Evolutionary conservation across 1,140 invertebrate genomes (phyloP), one percentile per base, ranked within the genome.

Genomic region (Heterodera carotae): DNA sequence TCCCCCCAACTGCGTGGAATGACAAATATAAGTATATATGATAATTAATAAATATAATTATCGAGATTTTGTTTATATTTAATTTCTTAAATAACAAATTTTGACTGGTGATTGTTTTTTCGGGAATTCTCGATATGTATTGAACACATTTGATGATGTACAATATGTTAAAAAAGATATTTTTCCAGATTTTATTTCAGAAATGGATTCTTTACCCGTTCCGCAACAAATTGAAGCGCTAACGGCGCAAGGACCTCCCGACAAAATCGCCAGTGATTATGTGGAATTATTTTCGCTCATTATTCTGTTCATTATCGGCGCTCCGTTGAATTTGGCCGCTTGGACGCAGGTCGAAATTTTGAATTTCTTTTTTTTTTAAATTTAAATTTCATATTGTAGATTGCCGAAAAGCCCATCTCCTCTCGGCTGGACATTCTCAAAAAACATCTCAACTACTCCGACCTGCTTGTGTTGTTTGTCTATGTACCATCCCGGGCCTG

Each of bases 341-440:
- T 86, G 86, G 78, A 86, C 85, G 31, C 86, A 87, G 74, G 85
- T 85, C 25, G 15, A 69, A 60, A 56, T 56, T 8, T 29, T 66
- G 1, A 70, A 59, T 60, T 4, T 31, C 10, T 31, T 7, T 69
- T 31, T n/a, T n/a, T 48, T 72, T 72, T 25, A 2, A 59, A 72
- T 31, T 29, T n/a, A 75, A 75, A 29, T 29, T 48, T n/a, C n/a
- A 12, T 22, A 64, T 83, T 85, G 76, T 77, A 86, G 85, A 79
- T 87, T 34, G 75, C 83, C n/a, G 85, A 86, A 83, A 48, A 80
- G 62, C 80, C 80, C 15, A 76, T 77, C 1, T 78, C 62, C 10
- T 85, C 86, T 15, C 83, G 85, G 10, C 69, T 86, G n/a, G 85
- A 86, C 66, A 83, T 86, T 53, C 71, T 86, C 25, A 86, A 86